phyloP scores from a whole-genome alignment of 2,797 vertebrate genomes.

The Bradypodion pumilum region DNA sequence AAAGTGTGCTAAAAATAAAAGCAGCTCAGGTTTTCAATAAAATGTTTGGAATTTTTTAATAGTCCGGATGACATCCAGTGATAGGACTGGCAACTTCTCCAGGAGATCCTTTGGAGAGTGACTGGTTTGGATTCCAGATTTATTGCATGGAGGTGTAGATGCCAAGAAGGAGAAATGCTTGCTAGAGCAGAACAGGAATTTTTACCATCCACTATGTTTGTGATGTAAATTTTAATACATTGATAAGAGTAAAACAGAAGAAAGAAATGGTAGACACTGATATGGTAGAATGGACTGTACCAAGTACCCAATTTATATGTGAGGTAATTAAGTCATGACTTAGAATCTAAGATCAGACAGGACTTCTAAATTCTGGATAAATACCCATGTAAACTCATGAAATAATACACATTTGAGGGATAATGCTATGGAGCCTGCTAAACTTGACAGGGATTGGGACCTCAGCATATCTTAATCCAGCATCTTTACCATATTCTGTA shows the following conservation, averaged over 20 bases:
- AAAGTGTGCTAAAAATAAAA: background rate
- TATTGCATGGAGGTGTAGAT: background rate
- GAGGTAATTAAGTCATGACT: no score
- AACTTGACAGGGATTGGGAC: no score
- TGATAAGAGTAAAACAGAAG: background rate
- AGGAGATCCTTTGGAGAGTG: background rate
- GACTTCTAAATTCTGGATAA: no score
- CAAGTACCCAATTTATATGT: no score
- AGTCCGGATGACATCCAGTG: background rate
- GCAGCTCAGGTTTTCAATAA: background rate
- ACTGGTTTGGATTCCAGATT: background rate
- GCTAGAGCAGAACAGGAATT: background rate
- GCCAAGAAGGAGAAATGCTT: background rate
- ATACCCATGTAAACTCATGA: no score
- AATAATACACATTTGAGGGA: no score
- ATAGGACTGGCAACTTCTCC: background rate
- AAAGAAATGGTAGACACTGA: background rate
- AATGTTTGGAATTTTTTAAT: background rate
- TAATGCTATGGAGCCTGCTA: no score
- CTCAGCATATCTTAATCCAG: no score
- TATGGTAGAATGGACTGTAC: no score
- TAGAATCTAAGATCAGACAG: no score
- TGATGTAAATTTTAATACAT: background rate
- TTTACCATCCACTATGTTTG: background rate
- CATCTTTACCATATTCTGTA: no score